A percentile compares a stretch with the other conserved stretches of the same genome.
Conservation (phyloP, 2,888 invertebrate species). For the Nemotelus pantherinus region DNA sequence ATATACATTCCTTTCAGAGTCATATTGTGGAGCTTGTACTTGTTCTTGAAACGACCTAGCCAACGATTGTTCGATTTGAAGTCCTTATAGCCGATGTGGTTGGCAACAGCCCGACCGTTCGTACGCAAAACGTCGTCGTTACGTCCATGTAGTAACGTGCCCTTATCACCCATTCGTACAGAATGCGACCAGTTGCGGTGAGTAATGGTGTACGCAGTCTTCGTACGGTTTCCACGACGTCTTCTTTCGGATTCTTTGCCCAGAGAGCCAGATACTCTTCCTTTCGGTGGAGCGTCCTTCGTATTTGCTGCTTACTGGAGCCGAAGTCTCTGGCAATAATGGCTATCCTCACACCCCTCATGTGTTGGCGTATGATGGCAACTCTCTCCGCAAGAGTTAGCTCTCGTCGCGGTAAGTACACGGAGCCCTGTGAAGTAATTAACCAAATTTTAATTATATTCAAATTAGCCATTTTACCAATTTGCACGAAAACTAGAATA, state of each 20-base stretch:
- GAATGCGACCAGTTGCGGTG: constrained; percentile 8
- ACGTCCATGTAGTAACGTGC: constrained; percentile 33
- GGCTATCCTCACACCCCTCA: background rate
- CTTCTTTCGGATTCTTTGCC: constrained; percentile 14
- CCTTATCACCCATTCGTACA: constrained; percentile 31
- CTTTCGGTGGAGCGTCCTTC: constrained; percentile 35
- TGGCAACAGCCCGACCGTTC: constrained; percentile 21
- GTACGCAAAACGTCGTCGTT: constrained; percentile 20
- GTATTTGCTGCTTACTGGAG: constrained; percentile 36
- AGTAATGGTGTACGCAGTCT: constrained; percentile 25
- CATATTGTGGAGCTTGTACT: constrained; percentile 24
- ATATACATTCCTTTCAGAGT: background rate
- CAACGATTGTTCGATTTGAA: constrained; percentile 33
- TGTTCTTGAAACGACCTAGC: constrained; percentile 33
- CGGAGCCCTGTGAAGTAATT: background rate
- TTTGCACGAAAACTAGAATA: no score
- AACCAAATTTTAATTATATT: no score
- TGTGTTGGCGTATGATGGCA: background rate
- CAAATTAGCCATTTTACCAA: no score
- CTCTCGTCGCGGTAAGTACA: constrained; percentile 10
- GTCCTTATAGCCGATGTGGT: constrained; percentile 12
- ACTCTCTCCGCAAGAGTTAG: constrained; percentile 7
- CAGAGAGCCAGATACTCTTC: constrained; percentile 39
- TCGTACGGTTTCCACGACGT: constrained; percentile 8
- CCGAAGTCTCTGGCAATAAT: background rate